These are phyloP conservation scores for Rhynchomys soricoides DNA, from an alignment of 2,113 vertebrate genomes.

Conservation along the genomic window DNA sequence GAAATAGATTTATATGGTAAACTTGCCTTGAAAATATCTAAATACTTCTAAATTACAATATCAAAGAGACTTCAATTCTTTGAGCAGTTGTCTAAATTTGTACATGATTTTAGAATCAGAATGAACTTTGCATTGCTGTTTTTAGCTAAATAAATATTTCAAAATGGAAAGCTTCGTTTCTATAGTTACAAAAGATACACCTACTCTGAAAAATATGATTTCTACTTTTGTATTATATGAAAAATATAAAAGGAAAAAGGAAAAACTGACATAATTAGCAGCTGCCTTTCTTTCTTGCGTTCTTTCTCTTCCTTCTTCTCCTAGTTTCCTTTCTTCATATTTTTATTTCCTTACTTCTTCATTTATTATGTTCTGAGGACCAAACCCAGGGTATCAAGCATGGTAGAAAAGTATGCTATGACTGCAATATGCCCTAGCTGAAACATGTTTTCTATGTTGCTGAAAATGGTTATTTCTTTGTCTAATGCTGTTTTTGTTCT, in stretches of 20 bases:
- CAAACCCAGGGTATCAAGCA: not conserved
- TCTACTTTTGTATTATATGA: conserved; percentile 1
- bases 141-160: conserved; percentile 39
- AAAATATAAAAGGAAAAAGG: not conserved
- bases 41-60: conserved; percentile 35
- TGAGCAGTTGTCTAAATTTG: not conserved
- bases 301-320: not conserved
- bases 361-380: not conserved
- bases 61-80: conserved; percentile 21
- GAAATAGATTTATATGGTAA: not conserved
- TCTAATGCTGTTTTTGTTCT: not conserved
- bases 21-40: conserved; percentile 3
- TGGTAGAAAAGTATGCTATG: not conserved
- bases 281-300: too few relatives aligned
- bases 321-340: not conserved
- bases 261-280: not conserved
- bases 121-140: not conserved
- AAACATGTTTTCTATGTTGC: not conserved
- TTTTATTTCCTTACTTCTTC: not conserved
- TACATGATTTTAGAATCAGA: conserved; percentile 17
- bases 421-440: not conserved
- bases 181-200: not conserved
- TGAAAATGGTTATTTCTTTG: not conserved
- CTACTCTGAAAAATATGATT: conserved; percentile 10
- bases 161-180: conserved; percentile 21